A percentile compares a stretch with the other conserved stretches of the same genome.
phyloP scores from a whole-genome alignment of 2,797 vertebrate species.

The Etheostoma perlongum region DNA sequence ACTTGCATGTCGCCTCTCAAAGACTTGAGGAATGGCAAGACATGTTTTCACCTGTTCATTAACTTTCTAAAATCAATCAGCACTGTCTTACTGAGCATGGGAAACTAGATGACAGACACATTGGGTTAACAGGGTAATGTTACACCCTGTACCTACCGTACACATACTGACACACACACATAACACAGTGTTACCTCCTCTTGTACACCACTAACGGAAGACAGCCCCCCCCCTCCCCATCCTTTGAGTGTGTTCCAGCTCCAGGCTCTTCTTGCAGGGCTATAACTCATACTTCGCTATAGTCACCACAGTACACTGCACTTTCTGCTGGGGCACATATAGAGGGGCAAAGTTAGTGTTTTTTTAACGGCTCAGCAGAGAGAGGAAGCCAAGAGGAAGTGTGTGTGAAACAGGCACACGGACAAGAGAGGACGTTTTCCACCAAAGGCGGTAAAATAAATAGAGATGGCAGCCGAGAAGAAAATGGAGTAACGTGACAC shows the following conservation, averaged over 20 bases:
- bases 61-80: slow-evolving; percentile 44
- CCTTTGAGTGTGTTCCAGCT: slow-evolving; percentile 66
- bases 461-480: slow-evolving; percentile 49
- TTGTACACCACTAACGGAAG: slow-evolving; percentile 29
- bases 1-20: too few species aligned
- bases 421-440: slow-evolving; percentile 58
- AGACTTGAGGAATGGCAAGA: neutral
- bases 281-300: slow-evolving; percentile 66
- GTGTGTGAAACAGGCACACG: slow-evolving; percentile 49
- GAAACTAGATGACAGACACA: slow-evolving; percentile 30
- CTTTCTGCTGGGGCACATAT: slow-evolving; percentile 47
- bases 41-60: slow-evolving; percentile 56
- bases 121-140: slow-evolving; percentile 15
- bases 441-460: slow-evolving; percentile 69
- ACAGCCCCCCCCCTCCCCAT: slow-evolving; percentile 32
- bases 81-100: neutral
- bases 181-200: slow-evolving; percentile 29
- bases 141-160: slow-evolving; percentile 2
- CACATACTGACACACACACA: slow-evolving; percentile 1
- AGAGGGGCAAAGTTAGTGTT: slow-evolving; percentile 29
- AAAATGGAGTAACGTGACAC: slow-evolving; percentile 46
- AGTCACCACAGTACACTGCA: slow-evolving; percentile 47
- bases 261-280: slow-evolving; percentile 44
- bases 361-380: slow-evolving; percentile 70
- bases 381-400: slow-evolving; percentile 77